Base-by-base conservation (phyloP, 2,797 vertebrate genomes). In the Gymnocypris eckloni region DNA sequence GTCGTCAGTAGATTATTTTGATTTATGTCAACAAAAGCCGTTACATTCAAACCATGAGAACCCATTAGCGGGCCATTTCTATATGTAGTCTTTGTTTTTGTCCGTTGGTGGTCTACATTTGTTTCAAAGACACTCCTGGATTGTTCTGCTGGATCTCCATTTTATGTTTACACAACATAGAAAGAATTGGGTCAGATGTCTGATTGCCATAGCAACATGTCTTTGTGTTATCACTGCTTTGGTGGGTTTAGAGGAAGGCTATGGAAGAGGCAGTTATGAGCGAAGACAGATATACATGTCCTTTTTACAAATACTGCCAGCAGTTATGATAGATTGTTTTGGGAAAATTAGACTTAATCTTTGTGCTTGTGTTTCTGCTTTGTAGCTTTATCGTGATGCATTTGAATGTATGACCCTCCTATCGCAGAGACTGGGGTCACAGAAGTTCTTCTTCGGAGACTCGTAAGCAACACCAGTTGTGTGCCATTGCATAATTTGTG, bases 361-460 rank as follows among this genome's bases (percentile, higher is more conserved):
- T 82, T 72, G 25, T 37, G 4, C 18, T 39, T 45, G 5, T 22
- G 16, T 12, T 45, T 33, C 18, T 33, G 90, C 15, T 84, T 45
- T 88, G 39, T 91, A 99, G 98, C 91, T 98, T 69, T 97, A 96
- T 90, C 92, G 87, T 0, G 98, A 98, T 0, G 97, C 97, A 12
- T 91, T 92, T 2, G 98, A 99, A 90, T 99, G 98, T 56, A 93
- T 99, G 93, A 96, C 96, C 0, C 96, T 99, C 56, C 95, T 99
- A 5, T 97, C 98, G 1, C 98, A 98, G 45, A 93, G 97, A 64
- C 96, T 99, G 0, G 97, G 97, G 6, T 92, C 94, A 37, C 95
- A 97, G 83, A 97, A 96, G 86, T 99, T 98, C 93, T 99, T 99
- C 94, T 99, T 99, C 0, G 97, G 97, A 81, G 97, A 99, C 85